Percentiles rank a stretch among this genome's conserved stretches.
Evolutionary conservation across 2,888 invertebrate species (phyloP).

Genomic region (Anoncus sp.): DNA sequence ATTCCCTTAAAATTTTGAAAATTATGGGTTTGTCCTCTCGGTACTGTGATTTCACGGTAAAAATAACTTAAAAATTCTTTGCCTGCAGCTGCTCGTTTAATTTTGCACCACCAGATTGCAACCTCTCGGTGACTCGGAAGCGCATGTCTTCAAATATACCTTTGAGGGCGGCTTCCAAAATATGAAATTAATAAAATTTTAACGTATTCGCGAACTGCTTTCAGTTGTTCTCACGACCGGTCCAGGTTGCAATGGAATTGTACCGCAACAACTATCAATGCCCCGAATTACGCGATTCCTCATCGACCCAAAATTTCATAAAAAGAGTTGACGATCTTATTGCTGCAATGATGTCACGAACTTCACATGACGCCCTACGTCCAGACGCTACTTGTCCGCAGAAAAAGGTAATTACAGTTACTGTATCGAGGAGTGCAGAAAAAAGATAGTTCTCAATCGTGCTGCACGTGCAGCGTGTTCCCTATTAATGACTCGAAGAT

Average conservation of each 20-base stretch:
- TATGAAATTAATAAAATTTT: not conserved
- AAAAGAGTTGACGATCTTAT: conserved; percentile 41
- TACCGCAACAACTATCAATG: conserved; percentile 12
- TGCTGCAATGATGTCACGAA: conserved; percentile 52
- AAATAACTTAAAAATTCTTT: too few species aligned
- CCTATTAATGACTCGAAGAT: too few species aligned
- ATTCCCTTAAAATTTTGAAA: too few species aligned
- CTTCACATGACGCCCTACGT: conserved; percentile 28
- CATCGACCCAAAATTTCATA: conserved; percentile 46
- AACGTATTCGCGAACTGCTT: not conserved
- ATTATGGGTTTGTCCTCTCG: too few species aligned
- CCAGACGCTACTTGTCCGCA: not conserved
- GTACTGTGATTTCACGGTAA: too few species aligned
- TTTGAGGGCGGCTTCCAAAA: too few species aligned
- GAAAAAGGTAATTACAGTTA: not conserved
- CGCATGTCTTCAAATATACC: too few species aligned
- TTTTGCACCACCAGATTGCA: too few species aligned
- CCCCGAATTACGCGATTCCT: conserved; percentile 34
- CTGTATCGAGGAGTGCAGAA: not conserved
- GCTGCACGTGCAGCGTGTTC: not conserved
- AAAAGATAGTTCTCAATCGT: not conserved
- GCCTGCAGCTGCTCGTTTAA: too few species aligned
- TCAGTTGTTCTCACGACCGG: conserved; percentile 46
- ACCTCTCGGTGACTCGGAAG: too few species aligned
- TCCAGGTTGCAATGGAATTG: conserved; percentile 42